Base-by-base conservation (phyloP, 2,797 vertebrate genomes). In the Melanotaenia parkinsoni region DNA sequence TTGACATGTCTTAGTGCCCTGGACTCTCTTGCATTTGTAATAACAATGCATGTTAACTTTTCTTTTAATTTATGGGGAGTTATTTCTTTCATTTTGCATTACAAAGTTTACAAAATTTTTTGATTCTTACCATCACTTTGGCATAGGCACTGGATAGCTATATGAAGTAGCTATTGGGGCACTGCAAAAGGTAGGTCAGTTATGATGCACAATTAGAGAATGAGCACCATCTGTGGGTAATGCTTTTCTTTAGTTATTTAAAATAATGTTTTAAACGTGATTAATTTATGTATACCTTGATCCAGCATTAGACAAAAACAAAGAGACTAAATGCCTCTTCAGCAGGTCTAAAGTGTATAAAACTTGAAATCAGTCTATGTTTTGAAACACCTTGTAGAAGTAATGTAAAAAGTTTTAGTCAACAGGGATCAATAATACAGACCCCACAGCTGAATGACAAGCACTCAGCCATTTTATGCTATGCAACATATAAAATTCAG, bases 1-100 rank as follows among this genome's bases (percentile, higher is more conserved):
- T 72, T 67, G 71, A 83, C 85, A 79, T 69, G 80, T 83, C 82
- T 61, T 67, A 72, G 72, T 53, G 32, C 69, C 58, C 68, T 73
- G 30, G 3, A 2, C 64, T 76, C 47, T 50, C 64, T 26, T 66
- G 60, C 76, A 73, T 73, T 75, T 59, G 60, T 62, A 82, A 79
- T 72, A 83, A 26, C 38, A 26, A 70, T 14, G 70, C 75, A 54
- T 75, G 67, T 54, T 38, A 65, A 78, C 72, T 77, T 79, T 85
- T 76, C 72, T 72, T 33, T 81, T 82, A 58, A 66, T 32, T 66
- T 74, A 54, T 50, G 63, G 66, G 72, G 50, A 63, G 54, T 45
- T 16, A 47, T 59, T 61, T 58, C 72, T 83, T 78, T 82, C 65
- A 83, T 72, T 56, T 73, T 63, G 67, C 35, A 24, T 37, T 35